A percentile compares a stretch with the other conserved stretches of the same genome.
Evolutionary conservation across 2,113 vertebrate species (phyloP).

Genomic region (Pelodiscus sinensis): DNA sequence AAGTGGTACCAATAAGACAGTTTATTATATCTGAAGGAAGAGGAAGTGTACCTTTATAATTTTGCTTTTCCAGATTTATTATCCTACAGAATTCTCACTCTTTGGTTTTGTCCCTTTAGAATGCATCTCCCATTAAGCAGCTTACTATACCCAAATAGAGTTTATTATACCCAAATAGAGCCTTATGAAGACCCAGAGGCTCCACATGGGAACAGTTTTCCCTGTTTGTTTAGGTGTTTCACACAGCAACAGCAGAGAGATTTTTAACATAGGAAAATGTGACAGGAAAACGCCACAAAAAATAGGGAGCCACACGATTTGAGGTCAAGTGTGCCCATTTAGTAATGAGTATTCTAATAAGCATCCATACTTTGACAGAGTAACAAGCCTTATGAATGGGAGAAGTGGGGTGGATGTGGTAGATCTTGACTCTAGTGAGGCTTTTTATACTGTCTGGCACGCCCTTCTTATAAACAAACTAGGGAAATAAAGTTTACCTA

Average conservation of each 20-base stretch:
- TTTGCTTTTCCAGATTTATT: not conserved
- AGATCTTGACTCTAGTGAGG: not conserved
- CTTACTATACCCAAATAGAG: no score
- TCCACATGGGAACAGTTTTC: not conserved
- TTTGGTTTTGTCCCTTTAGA: not conserved
- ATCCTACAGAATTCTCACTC: not conserved
- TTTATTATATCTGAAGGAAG: not conserved
- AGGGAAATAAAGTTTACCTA: not conserved
- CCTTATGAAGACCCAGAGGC: not conserved
- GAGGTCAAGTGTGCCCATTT: not conserved
- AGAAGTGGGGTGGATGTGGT: not conserved
- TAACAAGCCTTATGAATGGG: not conserved
- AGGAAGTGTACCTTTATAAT: not conserved
- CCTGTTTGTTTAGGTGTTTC: not conserved
- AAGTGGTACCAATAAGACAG: not conserved
- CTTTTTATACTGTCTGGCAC: not conserved
- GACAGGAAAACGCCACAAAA: not conserved
- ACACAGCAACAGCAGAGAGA: not conserved
- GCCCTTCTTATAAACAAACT: not conserved
- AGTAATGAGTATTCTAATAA: not conserved
- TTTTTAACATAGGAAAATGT: not conserved
- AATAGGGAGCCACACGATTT: not conserved
- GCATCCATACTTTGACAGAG: not conserved
- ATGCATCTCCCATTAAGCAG: not conserved
- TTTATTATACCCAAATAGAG: constrained; percentile 6